A percentile compares a stretch with the other conserved stretches of the same genome.
Conservation (phyloP, 1,140 invertebrate species). For the Orchestia grillus region DNA sequence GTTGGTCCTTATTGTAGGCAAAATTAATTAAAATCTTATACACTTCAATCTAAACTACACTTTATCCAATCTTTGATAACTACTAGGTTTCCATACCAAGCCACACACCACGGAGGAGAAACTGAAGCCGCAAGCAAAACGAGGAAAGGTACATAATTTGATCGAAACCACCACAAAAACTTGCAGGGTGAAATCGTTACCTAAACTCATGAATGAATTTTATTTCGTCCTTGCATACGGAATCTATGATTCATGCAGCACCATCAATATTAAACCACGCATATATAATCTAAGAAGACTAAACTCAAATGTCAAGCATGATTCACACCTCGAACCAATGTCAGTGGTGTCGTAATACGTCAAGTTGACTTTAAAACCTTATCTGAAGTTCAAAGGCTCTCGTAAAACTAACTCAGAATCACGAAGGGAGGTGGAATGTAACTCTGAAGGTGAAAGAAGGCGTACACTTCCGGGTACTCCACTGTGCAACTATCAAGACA, state of each 20-base stretch:
- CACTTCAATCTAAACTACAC: too few species aligned
- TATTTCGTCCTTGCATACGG: neutral
- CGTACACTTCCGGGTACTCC: neutral
- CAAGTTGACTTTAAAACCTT: neutral
- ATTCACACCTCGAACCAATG: neutral
- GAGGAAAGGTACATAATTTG: neutral
- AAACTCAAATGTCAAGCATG: neutral
- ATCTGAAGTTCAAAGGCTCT: neutral
- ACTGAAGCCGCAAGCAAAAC: neutral
- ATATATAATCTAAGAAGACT: neutral
- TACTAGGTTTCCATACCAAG: too few species aligned
- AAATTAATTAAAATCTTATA: too few species aligned
- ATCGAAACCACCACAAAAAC: neutral
- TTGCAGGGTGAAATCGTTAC: neutral
- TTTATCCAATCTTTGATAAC: too few species aligned
- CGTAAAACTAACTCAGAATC: neutral
- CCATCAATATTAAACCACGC: neutral
- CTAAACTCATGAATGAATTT: neutral
- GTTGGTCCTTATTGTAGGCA: too few species aligned
- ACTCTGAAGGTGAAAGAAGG: neutral
- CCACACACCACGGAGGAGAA: too few species aligned
- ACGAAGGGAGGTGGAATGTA: neutral
- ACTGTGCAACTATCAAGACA: neutral
- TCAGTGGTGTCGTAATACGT: neutral
- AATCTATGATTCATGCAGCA: neutral